Evolutionary conservation across 2,888 invertebrate species (phyloP).

Genomic region (Nephrocerus scutellatus): DNA sequence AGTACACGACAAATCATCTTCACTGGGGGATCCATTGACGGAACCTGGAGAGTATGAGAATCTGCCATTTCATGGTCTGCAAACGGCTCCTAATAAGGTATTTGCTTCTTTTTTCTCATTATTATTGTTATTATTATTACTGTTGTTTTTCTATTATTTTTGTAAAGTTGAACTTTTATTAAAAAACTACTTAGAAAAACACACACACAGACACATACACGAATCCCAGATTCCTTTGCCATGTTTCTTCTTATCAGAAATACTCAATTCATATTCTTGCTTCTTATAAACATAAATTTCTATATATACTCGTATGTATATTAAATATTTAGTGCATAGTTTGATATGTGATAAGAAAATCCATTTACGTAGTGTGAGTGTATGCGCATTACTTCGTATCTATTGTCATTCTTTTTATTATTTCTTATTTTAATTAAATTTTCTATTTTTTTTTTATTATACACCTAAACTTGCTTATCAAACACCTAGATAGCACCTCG

Average conservation of each 20-base stretch:
- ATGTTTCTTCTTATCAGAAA: conserved; percentile 2
- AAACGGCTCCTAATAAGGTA: conserved; percentile 90
- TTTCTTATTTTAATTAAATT: conserved; percentile 1
- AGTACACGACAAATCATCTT: conserved; percentile 49
- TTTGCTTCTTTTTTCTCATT: conserved; percentile 25
- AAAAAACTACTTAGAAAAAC: too few relatives aligned
- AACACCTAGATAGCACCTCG: too few relatives aligned
- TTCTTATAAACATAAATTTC: too few relatives aligned
- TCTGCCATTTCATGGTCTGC: conserved; percentile 89
- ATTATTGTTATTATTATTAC: neutral
- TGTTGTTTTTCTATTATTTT: conserved; percentile 2
- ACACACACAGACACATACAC: neutral
- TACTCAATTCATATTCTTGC: too few relatives aligned
- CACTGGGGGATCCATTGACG: conserved; percentile 61
- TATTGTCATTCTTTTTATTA: too few relatives aligned
- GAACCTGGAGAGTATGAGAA: conserved; percentile 90
- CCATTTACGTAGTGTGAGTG: too few relatives aligned
- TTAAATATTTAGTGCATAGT: too few relatives aligned
- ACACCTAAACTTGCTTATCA: too few relatives aligned
- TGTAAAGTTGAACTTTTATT: neutral
- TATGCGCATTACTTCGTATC: too few relatives aligned
- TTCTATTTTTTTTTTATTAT: neutral
- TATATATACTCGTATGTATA: too few relatives aligned
- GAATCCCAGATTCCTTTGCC: conserved; percentile 6
- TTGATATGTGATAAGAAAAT: too few relatives aligned